Base-by-base conservation (phyloP, 37 sponge, comb jelly and placozoan genomes). In the Chondrosia reniformis region DNA sequence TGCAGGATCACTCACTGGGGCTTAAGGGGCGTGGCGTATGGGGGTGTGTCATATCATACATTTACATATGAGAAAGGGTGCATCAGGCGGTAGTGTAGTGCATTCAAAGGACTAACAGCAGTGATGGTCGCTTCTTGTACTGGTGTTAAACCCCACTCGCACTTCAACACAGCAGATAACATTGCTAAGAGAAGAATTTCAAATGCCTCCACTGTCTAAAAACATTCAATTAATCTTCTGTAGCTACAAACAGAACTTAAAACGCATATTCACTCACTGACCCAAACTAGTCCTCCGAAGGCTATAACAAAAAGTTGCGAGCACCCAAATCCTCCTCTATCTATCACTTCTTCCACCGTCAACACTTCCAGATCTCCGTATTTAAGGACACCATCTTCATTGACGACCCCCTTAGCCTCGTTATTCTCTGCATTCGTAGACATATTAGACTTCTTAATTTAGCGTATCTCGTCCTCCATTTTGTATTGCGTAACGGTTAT, bases 331-430 rank as follows among this genome's bases (percentile, higher is more conserved):
- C 77, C 77, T 24, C 56, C 58, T 12, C 24, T 77, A 15, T 77
- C 59, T 5, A 77, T 41, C 33, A 62, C 77, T 27, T 77, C 77
- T 19, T 80, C 80, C 33, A 66, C 67, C 15, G 80, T 80, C 9
- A 42, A 80, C 71, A 66, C 27, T 27, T 80, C 80, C 28, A 13
- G 69, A 0, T 8, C 0, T 33, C 4, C 77, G n/a, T n/a, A n/a
- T n/a, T n/a, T n/a, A n/a, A n/a, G n/a, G n/a, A n/a, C n/a, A n/a
- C n/a, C n/a, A n/a, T n/a, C n/a, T n/a, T n/a, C n/a, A n/a, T n/a
- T n/a, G n/a, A n/a, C n/a, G n/a, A n/a, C n/a, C n/a, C n/a, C n/a
- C n/a, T n/a, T n/a, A n/a, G n/a, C n/a, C n/a, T n/a, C n/a, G n/a
- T n/a, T n/a, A n/a, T n/a, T n/a, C n/a, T n/a, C n/a, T n/a, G n/a